phyloP scores from a whole-genome alignment of 2,797 vertebrate genomes.

The Staurois parvus region DNA sequence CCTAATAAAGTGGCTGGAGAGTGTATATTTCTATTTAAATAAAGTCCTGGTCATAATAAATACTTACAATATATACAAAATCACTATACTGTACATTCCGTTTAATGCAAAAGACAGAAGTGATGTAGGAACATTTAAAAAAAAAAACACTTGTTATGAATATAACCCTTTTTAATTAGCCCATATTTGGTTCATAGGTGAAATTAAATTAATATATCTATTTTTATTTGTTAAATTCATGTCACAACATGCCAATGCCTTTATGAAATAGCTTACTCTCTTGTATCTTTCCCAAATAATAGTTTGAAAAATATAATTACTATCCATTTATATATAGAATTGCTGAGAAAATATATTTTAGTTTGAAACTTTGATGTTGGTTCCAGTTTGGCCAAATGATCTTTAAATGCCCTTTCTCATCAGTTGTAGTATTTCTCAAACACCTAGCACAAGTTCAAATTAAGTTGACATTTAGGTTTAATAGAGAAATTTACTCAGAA shows the following conservation, averaged over 20 bases:
- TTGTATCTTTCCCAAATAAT: neutral
- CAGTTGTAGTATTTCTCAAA: slow-evolving; percentile 20
- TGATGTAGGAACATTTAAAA: too few relatives aligned
- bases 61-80: too few relatives aligned
- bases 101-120: too few relatives aligned
- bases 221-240: neutral
- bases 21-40: too few relatives aligned
- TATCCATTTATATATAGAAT: neutral
- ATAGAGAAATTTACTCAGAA: slow-evolving; percentile 4
- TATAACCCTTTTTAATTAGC: too few relatives aligned
- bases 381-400: slow-evolving; percentile 5
- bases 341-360: neutral
- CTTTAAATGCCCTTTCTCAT: slow-evolving; percentile 39
- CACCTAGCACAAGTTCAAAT: slow-evolving; percentile 31
- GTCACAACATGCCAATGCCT: neutral
- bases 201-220: neutral
- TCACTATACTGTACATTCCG: too few relatives aligned
- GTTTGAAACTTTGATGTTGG: neutral
- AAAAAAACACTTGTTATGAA: too few relatives aligned
- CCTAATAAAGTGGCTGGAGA: too few relatives aligned
- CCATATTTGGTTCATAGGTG: too few relatives aligned
- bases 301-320: neutral
- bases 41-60: too few relatives aligned
- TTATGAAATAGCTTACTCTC: too few relatives aligned
- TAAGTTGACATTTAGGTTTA: slow-evolving; percentile 36